Conservation (phyloP, 2,113 vertebrate genomes). For the Anolis carolinensis region DNA sequence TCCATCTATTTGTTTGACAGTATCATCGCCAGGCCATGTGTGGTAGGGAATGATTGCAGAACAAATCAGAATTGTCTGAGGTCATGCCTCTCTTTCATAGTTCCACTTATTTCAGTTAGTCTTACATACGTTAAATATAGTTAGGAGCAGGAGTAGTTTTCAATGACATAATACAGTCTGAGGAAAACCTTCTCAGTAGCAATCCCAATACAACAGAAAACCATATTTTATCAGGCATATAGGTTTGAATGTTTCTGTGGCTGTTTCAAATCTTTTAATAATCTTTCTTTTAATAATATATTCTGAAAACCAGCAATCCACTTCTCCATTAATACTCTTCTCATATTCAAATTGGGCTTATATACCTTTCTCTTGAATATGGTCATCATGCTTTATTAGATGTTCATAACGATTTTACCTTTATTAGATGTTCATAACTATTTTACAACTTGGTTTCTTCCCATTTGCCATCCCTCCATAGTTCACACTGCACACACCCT, state of each 20-base stretch:
- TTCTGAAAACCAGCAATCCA: neutral
- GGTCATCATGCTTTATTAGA: neutral
- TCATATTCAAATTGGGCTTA: neutral
- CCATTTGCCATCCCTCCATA: neutral
- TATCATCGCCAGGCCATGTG: too few relatives aligned
- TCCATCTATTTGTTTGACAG: too few relatives aligned
- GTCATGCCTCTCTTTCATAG: too few relatives aligned
- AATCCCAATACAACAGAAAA: neutral
- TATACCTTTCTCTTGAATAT: neutral
- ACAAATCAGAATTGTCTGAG: too few relatives aligned
- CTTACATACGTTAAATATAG: neutral
- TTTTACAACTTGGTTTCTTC: neutral
- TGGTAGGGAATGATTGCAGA: too few relatives aligned
- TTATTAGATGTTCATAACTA: neutral
- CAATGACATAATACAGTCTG: neutral
- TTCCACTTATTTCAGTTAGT: neutral
- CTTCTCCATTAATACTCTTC: neutral
- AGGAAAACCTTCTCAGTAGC: neutral
- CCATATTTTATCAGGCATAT: neutral
- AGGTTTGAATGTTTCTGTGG: neutral
- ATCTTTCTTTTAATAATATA: neutral
- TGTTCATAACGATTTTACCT: neutral
- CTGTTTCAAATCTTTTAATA: neutral
- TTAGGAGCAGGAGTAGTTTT: neutral
- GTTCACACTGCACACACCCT: neutral